Conservation (phyloP, 2,113 vertebrate species). For the Chrysemys picta region DNA sequence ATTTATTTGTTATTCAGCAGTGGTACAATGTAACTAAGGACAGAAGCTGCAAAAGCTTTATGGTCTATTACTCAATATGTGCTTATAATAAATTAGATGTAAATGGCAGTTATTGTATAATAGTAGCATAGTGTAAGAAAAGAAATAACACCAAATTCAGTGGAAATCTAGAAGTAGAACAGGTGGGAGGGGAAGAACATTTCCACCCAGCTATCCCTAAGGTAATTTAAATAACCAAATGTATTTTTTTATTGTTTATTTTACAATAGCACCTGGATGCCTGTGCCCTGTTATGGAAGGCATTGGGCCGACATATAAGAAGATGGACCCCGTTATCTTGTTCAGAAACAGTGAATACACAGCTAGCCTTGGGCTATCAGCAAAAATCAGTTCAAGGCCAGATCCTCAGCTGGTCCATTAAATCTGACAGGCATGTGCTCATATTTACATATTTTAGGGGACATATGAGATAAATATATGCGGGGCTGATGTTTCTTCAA, state of each 20-base stretch:
- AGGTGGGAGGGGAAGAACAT: constrained; percentile 8
- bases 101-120: constrained; percentile 65
- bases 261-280: constrained; percentile 12
- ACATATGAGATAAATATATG: background rate
- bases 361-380: background rate
- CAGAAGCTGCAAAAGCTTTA: constrained; percentile 76
- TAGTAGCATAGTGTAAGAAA: constrained; percentile 34
- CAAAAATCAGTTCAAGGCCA: rapidly evolving
- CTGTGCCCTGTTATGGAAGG: background rate
- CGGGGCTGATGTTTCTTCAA: background rate
- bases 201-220: constrained; percentile 60
- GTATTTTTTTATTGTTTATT: constrained; percentile 12
- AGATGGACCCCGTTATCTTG: background rate
- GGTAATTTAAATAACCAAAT: background rate
- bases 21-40: constrained; percentile 77
- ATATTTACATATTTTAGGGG: background rate
- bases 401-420: background rate
- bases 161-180: background rate
- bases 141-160: constrained; percentile 46
- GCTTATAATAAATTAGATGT: constrained; percentile 73
- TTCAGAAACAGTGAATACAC: background rate
- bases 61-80: constrained; percentile 75
- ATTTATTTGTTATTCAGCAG: constrained; percentile 73
- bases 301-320: background rate
- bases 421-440: background rate